Evolutionary conservation across 2,113 vertebrate species (phyloP).

Genomic region (Ageneiosus marmoratus): DNA sequence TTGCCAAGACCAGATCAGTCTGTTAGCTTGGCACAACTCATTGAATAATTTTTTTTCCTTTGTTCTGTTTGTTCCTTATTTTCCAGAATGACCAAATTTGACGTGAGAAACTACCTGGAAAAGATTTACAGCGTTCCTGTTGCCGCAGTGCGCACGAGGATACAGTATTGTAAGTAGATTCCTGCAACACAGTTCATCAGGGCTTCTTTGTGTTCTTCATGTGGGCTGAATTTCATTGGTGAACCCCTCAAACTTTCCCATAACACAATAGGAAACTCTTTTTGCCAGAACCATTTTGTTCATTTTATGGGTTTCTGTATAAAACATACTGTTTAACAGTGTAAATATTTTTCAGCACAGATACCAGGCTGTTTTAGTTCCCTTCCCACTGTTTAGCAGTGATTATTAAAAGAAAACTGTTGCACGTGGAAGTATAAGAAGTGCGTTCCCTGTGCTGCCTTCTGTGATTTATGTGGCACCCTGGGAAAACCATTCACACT

Average conservation of each 20-base stretch:
- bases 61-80: constrained; percentile 27
- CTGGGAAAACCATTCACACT: neutral
- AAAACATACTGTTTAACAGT: constrained; percentile 28
- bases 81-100: constrained; percentile 90
- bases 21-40: constrained; percentile 1
- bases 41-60: neutral
- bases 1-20: constrained; percentile 5
- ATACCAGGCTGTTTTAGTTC: neutral
- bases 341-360: constrained; percentile 9
- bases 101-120: constrained; percentile 90
- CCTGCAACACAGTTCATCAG: neutral
- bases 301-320: constrained; percentile 20
- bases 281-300: constrained; percentile 4
- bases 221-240: constrained; percentile 4
- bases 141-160: constrained; percentile 84
- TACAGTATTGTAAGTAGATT: constrained; percentile 85
- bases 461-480: neutral
- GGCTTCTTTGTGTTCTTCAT: neutral
- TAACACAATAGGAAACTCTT: constrained; percentile 19
- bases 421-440: neutral
- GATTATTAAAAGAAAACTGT: neutral
- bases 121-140: constrained; percentile 88
- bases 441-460: neutral
- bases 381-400: constrained; percentile 18
- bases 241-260: constrained; percentile 12